phyloP scores from a whole-genome alignment of 2,888 invertebrate species.

The Ennomos erosarius region DNA sequence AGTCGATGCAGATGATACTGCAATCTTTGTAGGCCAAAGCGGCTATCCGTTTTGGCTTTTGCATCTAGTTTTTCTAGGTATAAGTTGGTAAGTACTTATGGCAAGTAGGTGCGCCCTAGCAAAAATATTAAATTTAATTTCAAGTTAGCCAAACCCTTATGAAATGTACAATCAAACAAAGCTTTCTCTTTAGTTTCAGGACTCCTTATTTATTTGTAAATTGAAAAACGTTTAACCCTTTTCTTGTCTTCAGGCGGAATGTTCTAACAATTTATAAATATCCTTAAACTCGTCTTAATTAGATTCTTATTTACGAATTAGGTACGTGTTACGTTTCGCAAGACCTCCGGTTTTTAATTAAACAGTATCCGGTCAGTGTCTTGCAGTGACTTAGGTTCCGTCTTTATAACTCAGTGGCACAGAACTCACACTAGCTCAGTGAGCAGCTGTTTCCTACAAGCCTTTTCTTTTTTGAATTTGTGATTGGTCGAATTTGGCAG shows the following conservation, averaged over 20 bases:
- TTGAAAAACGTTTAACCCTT: constrained; percentile 21
- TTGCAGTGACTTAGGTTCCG: constrained; percentile 12
- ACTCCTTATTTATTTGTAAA: constrained; percentile 9
- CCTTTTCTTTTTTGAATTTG: too few species aligned
- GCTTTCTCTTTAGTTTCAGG: constrained; percentile 11
- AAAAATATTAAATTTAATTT: neutral
- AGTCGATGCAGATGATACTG: too few species aligned
- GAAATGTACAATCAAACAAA: neutral
- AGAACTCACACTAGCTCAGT: too few species aligned
- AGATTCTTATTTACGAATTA: constrained; percentile 32
- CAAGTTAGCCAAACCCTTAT: constrained; percentile 4
- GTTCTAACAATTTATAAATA: constrained; percentile 23
- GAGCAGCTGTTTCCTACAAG: too few species aligned
- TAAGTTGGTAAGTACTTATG: too few species aligned
- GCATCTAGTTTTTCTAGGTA: too few species aligned
- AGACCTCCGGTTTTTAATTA: constrained; percentile 37
- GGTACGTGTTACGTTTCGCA: constrained; percentile 21
- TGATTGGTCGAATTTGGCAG: too few species aligned
- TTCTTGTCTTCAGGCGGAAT: constrained; percentile 7
- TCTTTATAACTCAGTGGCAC: too few species aligned
- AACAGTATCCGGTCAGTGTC: constrained; percentile 21
- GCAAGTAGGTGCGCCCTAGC: too few species aligned
- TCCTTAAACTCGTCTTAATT: constrained; percentile 23
- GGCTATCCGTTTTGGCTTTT: too few species aligned
- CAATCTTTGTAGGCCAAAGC: too few species aligned